These are phyloP conservation scores for Ectropis crepuscularia DNA, from an alignment of 2,888 invertebrate genomes.

Conservation along the genomic window DNA sequence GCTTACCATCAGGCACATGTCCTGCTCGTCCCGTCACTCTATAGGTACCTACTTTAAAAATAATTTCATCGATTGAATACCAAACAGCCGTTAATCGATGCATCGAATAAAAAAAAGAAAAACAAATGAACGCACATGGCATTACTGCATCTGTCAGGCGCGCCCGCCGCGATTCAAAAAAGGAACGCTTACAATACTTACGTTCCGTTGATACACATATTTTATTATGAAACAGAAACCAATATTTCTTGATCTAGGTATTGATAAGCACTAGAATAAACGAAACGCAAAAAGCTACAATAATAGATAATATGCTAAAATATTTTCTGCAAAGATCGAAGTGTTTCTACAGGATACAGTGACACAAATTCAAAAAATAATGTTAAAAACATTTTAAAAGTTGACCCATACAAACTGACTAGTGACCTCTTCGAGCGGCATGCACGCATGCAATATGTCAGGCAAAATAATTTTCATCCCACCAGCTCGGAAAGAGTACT, in stretches of 20 bases:
- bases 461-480: too few species aligned
- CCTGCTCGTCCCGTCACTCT: too few species aligned
- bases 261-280: background rate
- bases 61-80: conserved; percentile 17
- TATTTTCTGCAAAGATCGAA: too few species aligned
- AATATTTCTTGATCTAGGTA: conserved; percentile 40
- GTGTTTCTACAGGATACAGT: too few species aligned
- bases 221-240: conserved; percentile 36
- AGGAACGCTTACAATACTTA: conserved; percentile 66
- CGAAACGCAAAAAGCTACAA: background rate
- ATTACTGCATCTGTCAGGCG: conserved; percentile 79
- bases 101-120: conserved; percentile 37
- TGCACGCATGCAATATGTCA: too few species aligned
- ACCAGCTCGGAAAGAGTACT: too few species aligned
- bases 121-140: conserved; percentile 72
- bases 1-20: background rate
- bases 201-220: conserved; percentile 46
- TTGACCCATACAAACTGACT: background rate
- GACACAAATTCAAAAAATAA: too few species aligned
- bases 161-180: conserved; percentile 75
- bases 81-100: conserved; percentile 27
- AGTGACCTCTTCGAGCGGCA: background rate
- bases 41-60: too few species aligned
- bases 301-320: background rate
- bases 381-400: background rate